Conservation (phyloP, 92 coral and sea anemone species). For the Umimayanthus kanabou region DNA sequence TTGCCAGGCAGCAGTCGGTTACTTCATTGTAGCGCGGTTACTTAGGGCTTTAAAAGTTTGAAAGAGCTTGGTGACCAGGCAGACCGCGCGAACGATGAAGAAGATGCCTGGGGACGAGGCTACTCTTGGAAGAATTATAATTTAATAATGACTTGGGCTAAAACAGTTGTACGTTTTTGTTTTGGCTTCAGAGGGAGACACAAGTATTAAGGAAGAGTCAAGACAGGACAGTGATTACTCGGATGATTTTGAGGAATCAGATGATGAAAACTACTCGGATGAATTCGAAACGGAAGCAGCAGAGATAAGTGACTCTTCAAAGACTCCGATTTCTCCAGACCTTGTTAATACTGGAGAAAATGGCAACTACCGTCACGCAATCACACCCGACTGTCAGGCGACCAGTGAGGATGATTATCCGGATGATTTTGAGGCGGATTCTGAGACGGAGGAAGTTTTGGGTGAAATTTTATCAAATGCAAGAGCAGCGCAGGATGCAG, state of each 20-base stretch:
- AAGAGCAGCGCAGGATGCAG: conserved; percentile 88
- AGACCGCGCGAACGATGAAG: no score
- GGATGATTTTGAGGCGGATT: conserved; percentile 88
- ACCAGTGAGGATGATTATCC: conserved; percentile 63
- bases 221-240: conserved; percentile 79
- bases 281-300: conserved; percentile 79
- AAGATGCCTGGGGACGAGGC: no score
- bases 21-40: no score
- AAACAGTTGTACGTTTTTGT: neutral
- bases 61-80: no score
- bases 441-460: conserved; percentile 82
- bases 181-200: conserved; percentile 21
- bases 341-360: conserved; percentile 44
- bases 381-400: conserved; percentile 14
- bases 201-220: conserved; percentile 30
- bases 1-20: no score
- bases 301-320: conserved; percentile 49
- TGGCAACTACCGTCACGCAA: conserved; percentile 9
- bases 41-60: no score
- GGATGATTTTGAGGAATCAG: conserved; percentile 89
- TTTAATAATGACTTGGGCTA: no score
- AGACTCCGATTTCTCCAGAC: conserved; percentile 61
- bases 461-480: conserved; percentile 83
- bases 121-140: no score
- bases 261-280: conserved; percentile 78